Evolutionary conservation across 2,113 vertebrate species (phyloP).

Genomic region (Dipodomys merriami): DNA sequence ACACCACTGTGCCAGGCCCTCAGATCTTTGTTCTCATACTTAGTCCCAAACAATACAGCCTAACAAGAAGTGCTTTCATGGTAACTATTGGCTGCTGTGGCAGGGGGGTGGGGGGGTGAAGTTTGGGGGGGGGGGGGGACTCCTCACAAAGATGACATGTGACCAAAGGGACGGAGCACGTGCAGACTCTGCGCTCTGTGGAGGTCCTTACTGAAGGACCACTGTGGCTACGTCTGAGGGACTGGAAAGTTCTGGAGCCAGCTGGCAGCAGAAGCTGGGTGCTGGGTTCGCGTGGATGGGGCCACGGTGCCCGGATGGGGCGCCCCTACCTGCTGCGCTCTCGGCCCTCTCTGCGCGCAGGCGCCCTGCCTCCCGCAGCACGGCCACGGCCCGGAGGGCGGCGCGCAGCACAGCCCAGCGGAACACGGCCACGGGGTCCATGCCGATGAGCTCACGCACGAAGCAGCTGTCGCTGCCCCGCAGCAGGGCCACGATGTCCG

Average conservation of each 20-base stretch:
- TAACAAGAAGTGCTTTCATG: too few relatives aligned
- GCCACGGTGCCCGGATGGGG: not conserved
- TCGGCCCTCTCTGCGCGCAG: constrained; percentile 88
- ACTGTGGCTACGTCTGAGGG: too few relatives aligned
- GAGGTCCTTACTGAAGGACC: too few relatives aligned
- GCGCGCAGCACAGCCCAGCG: constrained; percentile 96
- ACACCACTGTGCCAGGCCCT: too few relatives aligned
- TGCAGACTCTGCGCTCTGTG: too few relatives aligned
- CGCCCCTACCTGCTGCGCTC: constrained; percentile 88
- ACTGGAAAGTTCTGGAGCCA: not conserved
- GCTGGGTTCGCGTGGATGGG: not conserved
- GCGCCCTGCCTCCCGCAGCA: constrained; percentile 92
- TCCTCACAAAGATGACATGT: too few relatives aligned
- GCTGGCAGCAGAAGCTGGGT: not conserved
- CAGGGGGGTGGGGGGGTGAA: too few relatives aligned
- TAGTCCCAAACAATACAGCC: too few relatives aligned
- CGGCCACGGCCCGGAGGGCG: constrained; percentile 91
- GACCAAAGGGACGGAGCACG: too few relatives aligned
- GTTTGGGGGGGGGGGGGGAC: too few relatives aligned
- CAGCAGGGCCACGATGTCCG: constrained; percentile 96
- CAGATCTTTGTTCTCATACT: too few relatives aligned
- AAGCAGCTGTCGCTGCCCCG: constrained; percentile 95
- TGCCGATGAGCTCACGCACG: constrained; percentile 95
- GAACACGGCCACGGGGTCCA: constrained; percentile 98
- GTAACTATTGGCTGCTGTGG: too few relatives aligned